Base-by-base conservation (phyloP, 2,113 vertebrate genomes). In the Gracilinanus agilis region DNA sequence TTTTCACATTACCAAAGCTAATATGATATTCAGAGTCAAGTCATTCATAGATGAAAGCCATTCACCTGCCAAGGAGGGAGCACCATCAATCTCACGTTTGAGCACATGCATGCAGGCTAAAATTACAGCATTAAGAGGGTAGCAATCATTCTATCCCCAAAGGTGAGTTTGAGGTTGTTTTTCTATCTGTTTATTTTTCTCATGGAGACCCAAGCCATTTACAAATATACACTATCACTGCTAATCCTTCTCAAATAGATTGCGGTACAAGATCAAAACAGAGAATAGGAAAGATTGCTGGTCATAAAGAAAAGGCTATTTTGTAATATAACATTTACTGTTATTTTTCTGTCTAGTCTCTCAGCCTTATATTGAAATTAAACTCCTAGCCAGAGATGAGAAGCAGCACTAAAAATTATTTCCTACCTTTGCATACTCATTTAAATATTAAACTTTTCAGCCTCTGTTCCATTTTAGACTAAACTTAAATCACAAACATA, bases 71-170 rank as follows among this genome's bases (percentile, higher is more conserved):
- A 83, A 83, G 6, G 34, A 40, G n/a, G 19, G 7, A 40, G 19
- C 34, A 40, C 67, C 67, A 83, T 83, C n/a, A 83, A 83, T 83
- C 67, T 83, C n/a, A 83, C 7, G 40, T 83, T 75, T 75, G 34
- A 75, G 61, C 61, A 75, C 61, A 75, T 83, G 67, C 67, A 83
- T 58, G 19, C 34, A 83, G 67, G 67, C 67, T 83, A 83, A 83
- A 83, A 83, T 40, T 40, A 83, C 67, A 83, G n/a, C n/a, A 83
- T 40, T 83, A 83, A 83, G 67, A 83, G 67, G 67, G n/a, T 83
- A 83, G n/a, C 67, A 83, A 83, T 83, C n/a, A 83, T 83, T 83
- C 67, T 83, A 40, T 83, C 67, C 67, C 67, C 67, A 83, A 83
- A 83, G n/a, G 67, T 83, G 67, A 83, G 19, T 83, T 40, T 40